Evolutionary conservation across 2,113 vertebrate genomes (phyloP).

Genomic region (Barbus barbus): DNA sequence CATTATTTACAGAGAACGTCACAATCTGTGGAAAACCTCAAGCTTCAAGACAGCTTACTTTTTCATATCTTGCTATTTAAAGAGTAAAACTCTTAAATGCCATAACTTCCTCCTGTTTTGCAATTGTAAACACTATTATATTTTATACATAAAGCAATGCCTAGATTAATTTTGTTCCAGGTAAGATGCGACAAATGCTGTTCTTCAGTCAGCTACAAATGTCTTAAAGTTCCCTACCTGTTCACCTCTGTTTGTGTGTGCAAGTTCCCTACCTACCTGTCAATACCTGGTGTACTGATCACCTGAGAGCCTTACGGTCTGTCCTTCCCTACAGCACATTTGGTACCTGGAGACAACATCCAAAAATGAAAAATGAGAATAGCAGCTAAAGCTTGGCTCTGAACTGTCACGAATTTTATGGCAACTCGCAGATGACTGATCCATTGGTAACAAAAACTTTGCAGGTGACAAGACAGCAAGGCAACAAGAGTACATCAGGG

Average conservation of each 20-base stretch:
- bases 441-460: background rate
- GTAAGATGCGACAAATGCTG: background rate
- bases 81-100: no score
- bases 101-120: no score
- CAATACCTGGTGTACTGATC: constrained; percentile 55
- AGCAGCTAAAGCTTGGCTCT: constrained; percentile 12
- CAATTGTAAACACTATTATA: no score
- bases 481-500: background rate
- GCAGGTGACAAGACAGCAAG: background rate
- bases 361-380: constrained; percentile 48
- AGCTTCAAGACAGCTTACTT: background rate
- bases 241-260: constrained; percentile 34
- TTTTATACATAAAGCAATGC: background rate
- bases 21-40: no score
- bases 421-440: background rate
- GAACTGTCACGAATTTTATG: background rate
- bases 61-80: background rate
- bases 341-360: constrained; percentile 57
- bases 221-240: constrained; percentile 16
- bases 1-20: background rate
- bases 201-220: constrained; percentile 8
- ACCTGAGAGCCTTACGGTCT: constrained; percentile 54
- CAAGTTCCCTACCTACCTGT: constrained; percentile 53
- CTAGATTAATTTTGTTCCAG: background rate
- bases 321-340: constrained; percentile 52